Evolutionary conservation across 1,140 invertebrate species (phyloP), one percentile per base, ranked within the genome.

Genomic region (Bombus superbus): DNA sequence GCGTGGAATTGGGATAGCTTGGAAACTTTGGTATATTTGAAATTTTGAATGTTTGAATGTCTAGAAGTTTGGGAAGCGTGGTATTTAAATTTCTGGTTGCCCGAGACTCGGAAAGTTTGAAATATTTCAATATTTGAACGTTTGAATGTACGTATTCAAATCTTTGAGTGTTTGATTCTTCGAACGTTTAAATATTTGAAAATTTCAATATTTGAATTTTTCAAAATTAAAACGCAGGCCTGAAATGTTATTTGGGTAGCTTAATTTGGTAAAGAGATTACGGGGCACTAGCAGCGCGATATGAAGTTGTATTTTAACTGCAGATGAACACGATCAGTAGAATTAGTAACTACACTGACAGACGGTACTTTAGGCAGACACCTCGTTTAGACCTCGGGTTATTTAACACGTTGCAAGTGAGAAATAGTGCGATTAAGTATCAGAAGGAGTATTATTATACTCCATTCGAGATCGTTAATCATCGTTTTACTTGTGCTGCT

Each of bases 401-500:
- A 40, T 74, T 62, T 64, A 28, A 32, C 47, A 35, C n/a, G 32
- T 53, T 69, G 42, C 62, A 44, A 47, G 32, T 22, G 78, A 53
- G 22, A 66, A 74, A 72, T 42, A 66, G 57, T 18, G 69, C 53
- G 62, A 53, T 47, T 69, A 47, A n/a, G 53, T 47, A 57, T 62
- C 25, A 59, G 42, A 62, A 73, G 57, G 11, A 32, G 10, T 62
- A 53, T 69, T 77, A 35, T 72, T 57, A 32, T 47, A 22, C 47
- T 71, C 28, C 71, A 71, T 83, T 25, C 22, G 35, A 76, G 73
- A 68, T 86, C 80, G 40, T 75, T 82, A 86, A 82, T 86, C 72
- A 74, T 83, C 73, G 64, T 86, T 75, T 62, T 44, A 71, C 40
- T 53, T 57, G 64, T 47, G 53, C 40, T 28, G 80, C 15, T 81